Evolutionary conservation across 2,797 vertebrate genomes (phyloP).

Genomic region (Botia kubotai): DNA sequence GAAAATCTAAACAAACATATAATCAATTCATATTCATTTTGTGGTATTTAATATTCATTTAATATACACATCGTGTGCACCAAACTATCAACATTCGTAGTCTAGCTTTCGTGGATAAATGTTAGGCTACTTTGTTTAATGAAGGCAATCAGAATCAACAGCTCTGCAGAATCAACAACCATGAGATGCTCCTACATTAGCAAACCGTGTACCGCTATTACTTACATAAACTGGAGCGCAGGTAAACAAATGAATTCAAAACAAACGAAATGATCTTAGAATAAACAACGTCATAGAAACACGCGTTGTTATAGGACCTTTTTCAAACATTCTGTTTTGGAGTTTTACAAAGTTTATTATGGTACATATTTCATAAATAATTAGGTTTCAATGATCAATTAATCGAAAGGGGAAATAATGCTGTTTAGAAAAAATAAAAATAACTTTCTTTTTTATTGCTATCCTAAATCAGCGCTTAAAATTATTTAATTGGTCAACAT

Average conservation of each 20-base stretch:
- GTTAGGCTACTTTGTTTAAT: slow-evolving; percentile 69
- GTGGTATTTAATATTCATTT: background rate
- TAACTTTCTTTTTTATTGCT: no score
- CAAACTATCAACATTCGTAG: slow-evolving; percentile 64
- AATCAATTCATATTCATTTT: background rate
- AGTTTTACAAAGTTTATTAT: background rate
- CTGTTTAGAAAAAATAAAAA: no score
- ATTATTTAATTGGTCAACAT: background rate
- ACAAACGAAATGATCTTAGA: slow-evolving; percentile 25
- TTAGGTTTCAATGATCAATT: background rate
- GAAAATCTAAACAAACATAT: background rate
- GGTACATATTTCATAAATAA: background rate
- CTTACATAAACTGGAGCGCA: slow-evolving; percentile 55
- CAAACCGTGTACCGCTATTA: slow-evolving; percentile 57
- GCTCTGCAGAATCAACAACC: slow-evolving; percentile 67
- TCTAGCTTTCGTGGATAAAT: slow-evolving; percentile 66
- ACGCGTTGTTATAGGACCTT: background rate
- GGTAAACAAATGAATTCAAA: slow-evolving; percentile 55
- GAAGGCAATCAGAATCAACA: slow-evolving; percentile 65
- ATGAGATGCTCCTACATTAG: slow-evolving; percentile 58
- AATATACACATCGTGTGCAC: slow-evolving; percentile 51
- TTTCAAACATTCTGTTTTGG: background rate
- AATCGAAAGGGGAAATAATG: background rate
- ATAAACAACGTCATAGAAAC: slow-evolving; percentile 10
- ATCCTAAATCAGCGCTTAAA: no score